Base-by-base conservation (phyloP, 2,888 invertebrate species). In the Coenonympha glycerion region DNA sequence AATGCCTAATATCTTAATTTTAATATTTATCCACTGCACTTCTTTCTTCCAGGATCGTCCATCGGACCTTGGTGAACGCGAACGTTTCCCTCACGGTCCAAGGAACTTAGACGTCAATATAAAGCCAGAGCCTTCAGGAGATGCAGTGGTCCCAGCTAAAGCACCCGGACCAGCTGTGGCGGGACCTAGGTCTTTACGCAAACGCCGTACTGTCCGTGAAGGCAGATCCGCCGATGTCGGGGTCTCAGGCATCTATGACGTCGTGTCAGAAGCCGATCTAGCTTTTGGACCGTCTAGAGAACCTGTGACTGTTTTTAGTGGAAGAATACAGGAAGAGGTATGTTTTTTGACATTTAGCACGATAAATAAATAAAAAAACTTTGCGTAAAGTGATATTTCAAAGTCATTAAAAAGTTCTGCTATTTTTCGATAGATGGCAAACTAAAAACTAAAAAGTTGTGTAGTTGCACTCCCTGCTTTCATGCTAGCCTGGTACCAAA, bases 191-290 rank as follows among this genome's bases (percentile, higher is more conserved):
- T 85, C 85, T 1, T 56, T 87, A 1, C 89, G 93, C 21, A 89
- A 89, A 52, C 88, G 93, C 21, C 88, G 92, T 41, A 87, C 89
- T 28, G 89, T 94, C 3, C 89, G 94, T 9, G 93, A 93, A 68
- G 92, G 90, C 1, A 90, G 95, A 45, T 95, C 93, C 56, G 93
- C 95, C 2, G 95, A 95, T 69, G 95, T 96, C 1, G 96, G 96
- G 4, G 96, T 97, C 1, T 94, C 94, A 58, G 95, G 95, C 0
- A 89, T 95, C 16, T 96, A 96, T 76, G 95, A 96, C 61, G 95
- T 97, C 39, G 95, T 97, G 50, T 96, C 96, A 3, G 95, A 96
- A 76, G 95, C 95, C 1, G 97, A 97, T 76, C 83, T 97, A 31
- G 95, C 94, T 28, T 97, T 97, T 76, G 95, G 94, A 62, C 95